Evolutionary conservation across 2,113 vertebrate species (phyloP).

Genomic region (Emberiza fucata): DNA sequence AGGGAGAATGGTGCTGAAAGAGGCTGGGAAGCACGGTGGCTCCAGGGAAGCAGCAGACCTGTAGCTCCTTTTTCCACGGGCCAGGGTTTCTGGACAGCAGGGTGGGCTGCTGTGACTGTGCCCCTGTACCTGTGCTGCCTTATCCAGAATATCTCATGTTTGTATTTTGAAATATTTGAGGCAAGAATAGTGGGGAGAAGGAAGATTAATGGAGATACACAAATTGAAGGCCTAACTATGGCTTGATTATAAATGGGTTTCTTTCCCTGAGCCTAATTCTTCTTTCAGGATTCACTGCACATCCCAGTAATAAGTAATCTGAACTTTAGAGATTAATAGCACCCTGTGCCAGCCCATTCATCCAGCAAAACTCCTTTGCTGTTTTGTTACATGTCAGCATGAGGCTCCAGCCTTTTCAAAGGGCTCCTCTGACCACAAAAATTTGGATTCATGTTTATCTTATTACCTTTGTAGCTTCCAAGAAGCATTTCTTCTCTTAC

Average conservation of each 20-base stretch:
- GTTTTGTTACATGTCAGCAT: background rate
- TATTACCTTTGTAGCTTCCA: background rate
- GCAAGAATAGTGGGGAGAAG: background rate
- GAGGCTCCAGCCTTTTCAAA: background rate
- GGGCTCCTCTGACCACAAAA: background rate
- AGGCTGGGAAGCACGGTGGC: fast-evolving
- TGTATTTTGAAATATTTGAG: background rate
- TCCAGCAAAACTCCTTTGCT: background rate
- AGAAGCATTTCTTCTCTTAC: background rate
- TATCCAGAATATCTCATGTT: background rate
- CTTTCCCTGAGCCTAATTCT: background rate
- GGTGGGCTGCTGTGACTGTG: background rate
- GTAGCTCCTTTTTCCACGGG: background rate
- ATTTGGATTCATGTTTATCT: background rate
- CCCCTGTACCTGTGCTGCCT: background rate
- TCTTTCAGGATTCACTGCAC: background rate
- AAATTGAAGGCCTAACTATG: background rate
- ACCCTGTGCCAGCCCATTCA: conserved; percentile 7
- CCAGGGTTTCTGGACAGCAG: background rate
- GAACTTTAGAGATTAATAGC: conserved; percentile 2
- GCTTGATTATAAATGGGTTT: background rate
- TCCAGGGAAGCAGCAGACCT: background rate
- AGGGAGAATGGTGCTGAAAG: background rate
- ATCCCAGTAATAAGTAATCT: background rate
- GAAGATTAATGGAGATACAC: background rate